Evolutionary conservation across 2,797 vertebrate species (phyloP), one percentile per base, ranked within the genome.

Genomic region (Acanthornis magna): DNA sequence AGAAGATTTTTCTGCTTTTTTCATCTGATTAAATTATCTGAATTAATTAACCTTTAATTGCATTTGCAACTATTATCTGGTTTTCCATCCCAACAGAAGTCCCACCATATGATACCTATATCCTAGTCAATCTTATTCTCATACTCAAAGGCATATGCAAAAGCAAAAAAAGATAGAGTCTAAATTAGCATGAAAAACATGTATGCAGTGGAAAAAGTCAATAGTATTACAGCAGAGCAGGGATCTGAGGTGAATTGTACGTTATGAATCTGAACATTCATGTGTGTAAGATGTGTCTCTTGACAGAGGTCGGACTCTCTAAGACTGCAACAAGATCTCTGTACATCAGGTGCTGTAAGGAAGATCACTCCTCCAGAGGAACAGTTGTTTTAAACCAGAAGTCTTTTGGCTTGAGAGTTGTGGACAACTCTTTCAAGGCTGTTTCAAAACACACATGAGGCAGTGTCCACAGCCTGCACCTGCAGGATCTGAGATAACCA

Each of bases 21-120:
- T 51, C 13, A n/a, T 83, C 57, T 40, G 42, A 95, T 88, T 66
- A 94, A 88, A 70, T 83, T 66, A 93, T 67, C 48, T 73, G 78
- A 93, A 95, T 96, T 89, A 91, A 94, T 95, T 96, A 96, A 91
- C 78, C 68, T 95, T 95, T 92, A 94, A 91, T 72, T 74, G 32
- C 26, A 89, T 77, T 94, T 95, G 85, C 74, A 74, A 71, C 54
- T 74, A 88, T 88, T 93, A 92, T 80, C 45, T 83, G 67, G 66
- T 71, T 91, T 58, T 88, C 51, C 54, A 88, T 75, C 68, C 82
- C 47, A 89, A 78, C 87, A 95, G 87, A 96, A 96, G 93, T 75
- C 50, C 72, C 30, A 83, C 91, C 93, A 92, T 96, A 92, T 93
- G 92, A 95, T 43, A 55, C 76, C 74, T 93, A 57, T 84, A 81